phyloP scores from a whole-genome alignment of 2,797 vertebrate species.

The Meriones psammophilus region DNA sequence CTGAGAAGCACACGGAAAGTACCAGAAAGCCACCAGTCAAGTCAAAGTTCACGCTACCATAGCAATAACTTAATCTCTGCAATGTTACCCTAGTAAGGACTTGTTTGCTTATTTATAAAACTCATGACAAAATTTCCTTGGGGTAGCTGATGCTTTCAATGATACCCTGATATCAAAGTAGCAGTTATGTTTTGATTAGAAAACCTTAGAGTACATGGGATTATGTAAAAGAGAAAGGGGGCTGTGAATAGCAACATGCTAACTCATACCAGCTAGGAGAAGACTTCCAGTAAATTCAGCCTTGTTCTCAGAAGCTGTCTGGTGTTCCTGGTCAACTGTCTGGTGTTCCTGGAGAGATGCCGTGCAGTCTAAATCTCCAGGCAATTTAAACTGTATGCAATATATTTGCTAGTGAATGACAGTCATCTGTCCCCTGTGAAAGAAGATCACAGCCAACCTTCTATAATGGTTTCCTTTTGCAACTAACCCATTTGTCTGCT shows the following conservation, averaged over 20 bases:
- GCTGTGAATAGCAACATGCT: neutral
- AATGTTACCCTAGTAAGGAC: neutral
- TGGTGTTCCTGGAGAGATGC: neutral
- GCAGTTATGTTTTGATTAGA: neutral
- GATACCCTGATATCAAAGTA: constrained; percentile 1
- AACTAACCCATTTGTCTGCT: neutral
- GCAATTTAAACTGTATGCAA: constrained; percentile 14
- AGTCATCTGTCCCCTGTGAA: constrained; percentile 46
- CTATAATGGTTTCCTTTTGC: constrained; percentile 23
- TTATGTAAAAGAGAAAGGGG: constrained; percentile 55
- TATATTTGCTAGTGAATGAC: constrained; percentile 62
- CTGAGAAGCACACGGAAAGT: neutral
- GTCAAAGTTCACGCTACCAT: neutral
- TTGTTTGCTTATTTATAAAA: constrained; percentile 16
- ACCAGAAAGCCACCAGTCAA: neutral
- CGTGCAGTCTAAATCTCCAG: constrained; percentile 20
- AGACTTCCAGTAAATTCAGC: neutral
- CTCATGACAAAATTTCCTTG: neutral
- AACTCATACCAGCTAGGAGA: neutral
- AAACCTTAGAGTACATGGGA: neutral
- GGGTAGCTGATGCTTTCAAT: neutral
- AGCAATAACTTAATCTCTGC: neutral
- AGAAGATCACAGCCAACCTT: constrained; percentile 13
- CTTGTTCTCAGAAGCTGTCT: constrained; percentile 30
- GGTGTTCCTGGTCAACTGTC: neutral